phyloP scores from a whole-genome alignment of 2,113 vertebrate species.

The Parus major region DNA sequence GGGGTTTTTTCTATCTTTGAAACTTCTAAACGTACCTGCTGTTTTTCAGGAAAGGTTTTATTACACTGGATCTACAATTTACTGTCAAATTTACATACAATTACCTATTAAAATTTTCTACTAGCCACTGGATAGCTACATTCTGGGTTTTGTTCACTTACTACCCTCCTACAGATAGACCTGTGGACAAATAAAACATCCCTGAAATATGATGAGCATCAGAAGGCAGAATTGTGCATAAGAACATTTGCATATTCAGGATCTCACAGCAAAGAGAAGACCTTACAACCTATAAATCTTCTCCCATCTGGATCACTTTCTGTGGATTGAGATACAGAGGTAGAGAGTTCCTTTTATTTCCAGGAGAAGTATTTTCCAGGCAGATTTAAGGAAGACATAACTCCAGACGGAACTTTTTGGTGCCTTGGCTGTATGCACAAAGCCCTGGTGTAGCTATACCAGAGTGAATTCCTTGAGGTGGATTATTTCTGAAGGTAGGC shows the following conservation, averaged over 20 bases:
- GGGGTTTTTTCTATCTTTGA: not conserved
- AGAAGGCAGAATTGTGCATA: not conserved
- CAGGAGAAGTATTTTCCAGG: not conserved
- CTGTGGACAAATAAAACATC: not conserved
- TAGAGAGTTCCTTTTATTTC: not conserved
- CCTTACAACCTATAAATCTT: not conserved
- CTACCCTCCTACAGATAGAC: not conserved
- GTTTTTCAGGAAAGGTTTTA: not conserved
- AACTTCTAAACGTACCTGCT: not conserved
- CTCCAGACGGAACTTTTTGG: not conserved
- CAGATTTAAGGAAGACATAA: not conserved
- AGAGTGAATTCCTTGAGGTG: not conserved
- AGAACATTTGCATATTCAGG: not conserved
- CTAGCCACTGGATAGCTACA: not conserved
- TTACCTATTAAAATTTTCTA: not conserved
- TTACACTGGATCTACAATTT: not conserved
- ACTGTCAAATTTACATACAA: not conserved
- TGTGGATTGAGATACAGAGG: not conserved
- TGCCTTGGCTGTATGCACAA: not conserved
- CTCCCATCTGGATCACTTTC: not conserved
- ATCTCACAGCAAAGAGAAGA: not conserved
- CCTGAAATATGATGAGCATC: fast-evolving
- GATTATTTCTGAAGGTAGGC: not conserved
- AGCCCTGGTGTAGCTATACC: fast-evolving
- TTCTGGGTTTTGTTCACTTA: not conserved